Conservation (phyloP, 2,888 invertebrate species). For the Oscheius sp. region DNA sequence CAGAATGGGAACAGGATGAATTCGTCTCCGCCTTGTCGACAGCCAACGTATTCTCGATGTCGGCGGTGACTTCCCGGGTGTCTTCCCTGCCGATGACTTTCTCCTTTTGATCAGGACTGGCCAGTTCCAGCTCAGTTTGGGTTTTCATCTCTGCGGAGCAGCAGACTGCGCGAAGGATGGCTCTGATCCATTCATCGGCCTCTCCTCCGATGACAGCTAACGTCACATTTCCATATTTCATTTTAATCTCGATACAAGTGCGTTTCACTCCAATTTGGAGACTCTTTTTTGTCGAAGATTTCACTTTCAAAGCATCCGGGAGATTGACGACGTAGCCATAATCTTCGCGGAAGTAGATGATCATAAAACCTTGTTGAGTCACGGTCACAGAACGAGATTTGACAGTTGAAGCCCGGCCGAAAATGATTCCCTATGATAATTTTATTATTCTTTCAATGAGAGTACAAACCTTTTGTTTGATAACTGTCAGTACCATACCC, state of each 20-base stretch:
- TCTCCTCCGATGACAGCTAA: neutral
- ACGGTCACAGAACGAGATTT: neutral
- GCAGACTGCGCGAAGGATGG: neutral
- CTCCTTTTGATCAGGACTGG: too few species aligned
- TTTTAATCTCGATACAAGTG: conserved; percentile 16
- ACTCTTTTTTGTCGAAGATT: neutral
- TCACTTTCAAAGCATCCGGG: conserved; percentile 11
- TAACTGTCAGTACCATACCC: neutral
- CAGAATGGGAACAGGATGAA: too few species aligned
- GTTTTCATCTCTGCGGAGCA: too few species aligned
- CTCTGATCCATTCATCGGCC: neutral
- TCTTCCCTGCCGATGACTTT: too few species aligned
- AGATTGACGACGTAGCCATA: conserved; percentile 12
- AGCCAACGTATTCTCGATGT: too few species aligned
- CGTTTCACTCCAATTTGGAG: neutral
- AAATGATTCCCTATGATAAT: conserved; percentile 4
- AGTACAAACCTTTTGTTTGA: neutral
- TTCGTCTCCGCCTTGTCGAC: too few species aligned
- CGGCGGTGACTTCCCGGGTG: too few species aligned
- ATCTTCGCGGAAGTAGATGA: conserved; percentile 23
- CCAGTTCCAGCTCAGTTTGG: too few species aligned
- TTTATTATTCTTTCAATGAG: too few species aligned
- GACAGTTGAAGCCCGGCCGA: neutral
- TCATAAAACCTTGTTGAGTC: conserved; percentile 20
- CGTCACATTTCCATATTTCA: conserved; percentile 8